A percentile compares a stretch with the other conserved stretches of the same genome.
phyloP scores from a whole-genome alignment of 2,797 vertebrate species.

The Octomys mimax region DNA sequence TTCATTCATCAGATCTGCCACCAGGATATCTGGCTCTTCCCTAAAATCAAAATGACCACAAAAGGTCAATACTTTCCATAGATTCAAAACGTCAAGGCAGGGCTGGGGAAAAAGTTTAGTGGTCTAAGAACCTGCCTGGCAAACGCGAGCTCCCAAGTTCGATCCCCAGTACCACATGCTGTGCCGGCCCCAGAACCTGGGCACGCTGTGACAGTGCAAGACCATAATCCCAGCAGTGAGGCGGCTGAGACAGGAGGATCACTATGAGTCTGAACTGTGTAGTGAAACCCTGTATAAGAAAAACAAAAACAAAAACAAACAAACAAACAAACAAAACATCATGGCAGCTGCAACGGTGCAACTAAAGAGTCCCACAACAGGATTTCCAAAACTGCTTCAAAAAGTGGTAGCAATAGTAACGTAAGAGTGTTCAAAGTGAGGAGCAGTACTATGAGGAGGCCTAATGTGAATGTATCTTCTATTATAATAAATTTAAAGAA shows the following conservation, averaged over 20 bases:
- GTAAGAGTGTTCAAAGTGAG: neutral
- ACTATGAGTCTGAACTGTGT: too few relatives aligned
- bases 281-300: too few relatives aligned
- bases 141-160: too few relatives aligned
- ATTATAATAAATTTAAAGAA: neutral
- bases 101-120: too few relatives aligned
- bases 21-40: neutral
- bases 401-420: neutral
- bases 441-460: neutral
- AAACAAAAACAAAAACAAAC: too few relatives aligned
- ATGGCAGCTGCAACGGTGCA: neutral
- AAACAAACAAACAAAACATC: neutral
- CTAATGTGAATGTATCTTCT: neutral
- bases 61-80: neutral
- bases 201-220: too few relatives aligned
- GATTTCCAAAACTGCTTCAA: neutral
- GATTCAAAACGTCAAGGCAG: neutral
- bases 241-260: too few relatives aligned
- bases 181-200: too few relatives aligned
- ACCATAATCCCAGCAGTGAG: too few relatives aligned
- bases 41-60: neutral
- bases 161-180: too few relatives aligned
- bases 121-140: too few relatives aligned
- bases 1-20: neutral
- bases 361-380: neutral